Conservation (phyloP, 2,888 invertebrate genomes). For the Dyspetes luteomarginatus region DNA sequence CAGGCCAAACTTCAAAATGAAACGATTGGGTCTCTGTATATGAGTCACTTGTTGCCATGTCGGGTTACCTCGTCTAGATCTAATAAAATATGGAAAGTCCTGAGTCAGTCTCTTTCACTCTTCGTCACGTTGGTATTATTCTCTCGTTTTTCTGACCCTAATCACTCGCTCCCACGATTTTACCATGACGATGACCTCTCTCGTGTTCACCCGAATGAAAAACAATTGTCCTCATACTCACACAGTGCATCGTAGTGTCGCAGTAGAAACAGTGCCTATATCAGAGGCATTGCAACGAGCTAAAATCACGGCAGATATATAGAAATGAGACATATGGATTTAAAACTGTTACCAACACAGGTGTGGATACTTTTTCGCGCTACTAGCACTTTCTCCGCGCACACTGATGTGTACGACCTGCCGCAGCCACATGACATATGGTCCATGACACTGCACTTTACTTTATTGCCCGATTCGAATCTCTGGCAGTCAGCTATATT, state of each 20-base stretch:
- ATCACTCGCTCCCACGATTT: slow-evolving; percentile 48
- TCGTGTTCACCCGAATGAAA: slow-evolving; percentile 6
- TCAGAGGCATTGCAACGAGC: slow-evolving; percentile 12
- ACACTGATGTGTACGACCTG: slow-evolving; percentile 19
- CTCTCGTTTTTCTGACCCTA: slow-evolving; percentile 39
- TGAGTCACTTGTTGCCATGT: not conserved
- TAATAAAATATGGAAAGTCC: slow-evolving; percentile 29
- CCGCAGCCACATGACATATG: not conserved
- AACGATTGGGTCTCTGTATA: not conserved
- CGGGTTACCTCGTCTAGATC: slow-evolving; percentile 3
- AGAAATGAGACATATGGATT: slow-evolving; percentile 5
- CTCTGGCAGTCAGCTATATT: no score
- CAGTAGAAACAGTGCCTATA: slow-evolving; percentile 7
- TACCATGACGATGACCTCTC: slow-evolving; percentile 27
- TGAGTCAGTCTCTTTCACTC: not conserved
- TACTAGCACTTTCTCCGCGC: slow-evolving; percentile 47
- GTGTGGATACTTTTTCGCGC: slow-evolving; percentile 40
- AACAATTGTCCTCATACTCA: not conserved
- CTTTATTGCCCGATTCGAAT: slow-evolving; percentile 48
- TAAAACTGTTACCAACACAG: slow-evolving; percentile 3
- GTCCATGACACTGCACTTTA: slow-evolving; percentile 48
- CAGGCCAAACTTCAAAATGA: no score
- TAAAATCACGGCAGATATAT: slow-evolving; percentile 25
- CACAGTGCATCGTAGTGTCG: slow-evolving; percentile 5
- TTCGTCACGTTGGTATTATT: slow-evolving; percentile 1